Conservation (phyloP, 2,888 invertebrate species). For the Rutpela maculata region DNA sequence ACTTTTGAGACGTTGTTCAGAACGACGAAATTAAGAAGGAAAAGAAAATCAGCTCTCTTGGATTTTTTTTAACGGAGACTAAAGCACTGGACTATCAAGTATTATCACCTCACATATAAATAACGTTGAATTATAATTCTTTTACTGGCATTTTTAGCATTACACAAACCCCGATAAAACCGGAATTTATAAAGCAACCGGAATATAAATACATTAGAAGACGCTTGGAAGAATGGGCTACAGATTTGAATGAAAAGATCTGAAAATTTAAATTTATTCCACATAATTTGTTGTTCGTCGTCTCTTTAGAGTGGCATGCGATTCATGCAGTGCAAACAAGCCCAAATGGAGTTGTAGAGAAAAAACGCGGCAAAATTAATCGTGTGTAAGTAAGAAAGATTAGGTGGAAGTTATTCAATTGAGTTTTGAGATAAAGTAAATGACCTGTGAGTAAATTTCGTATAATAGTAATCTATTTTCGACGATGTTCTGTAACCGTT, state of each 20-base stretch:
- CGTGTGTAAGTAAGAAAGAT: constrained; percentile 60
- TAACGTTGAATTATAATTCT: neutral
- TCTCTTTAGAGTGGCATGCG: constrained; percentile 19
- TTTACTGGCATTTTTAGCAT: neutral
- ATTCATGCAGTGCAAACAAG: constrained; percentile 26
- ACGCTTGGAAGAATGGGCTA: constrained; percentile 19
- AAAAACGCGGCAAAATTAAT: constrained; percentile 57
- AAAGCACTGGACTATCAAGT: too few relatives aligned
- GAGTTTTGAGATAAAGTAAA: constrained; percentile 59
- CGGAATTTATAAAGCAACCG: neutral
- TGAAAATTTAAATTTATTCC: constrained; percentile 41
- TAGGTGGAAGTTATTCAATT: constrained; percentile 62
- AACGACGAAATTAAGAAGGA: too few relatives aligned
- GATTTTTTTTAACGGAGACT: too few relatives aligned
- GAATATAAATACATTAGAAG: constrained; percentile 18
- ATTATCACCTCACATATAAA: neutral
- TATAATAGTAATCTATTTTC: constrained; percentile 54
- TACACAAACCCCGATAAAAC: neutral
- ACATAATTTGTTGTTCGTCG: constrained; percentile 42
- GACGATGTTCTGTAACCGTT: constrained; percentile 12
- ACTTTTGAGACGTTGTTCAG: too few relatives aligned
- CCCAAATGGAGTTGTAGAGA: constrained; percentile 34
- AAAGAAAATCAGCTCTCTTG: too few relatives aligned
- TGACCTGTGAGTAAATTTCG: constrained; percentile 58
- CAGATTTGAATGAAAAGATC: constrained; percentile 35